phyloP scores from a whole-genome alignment of 1,140 invertebrate species.

The Dendrolimus kikuchii region DNA sequence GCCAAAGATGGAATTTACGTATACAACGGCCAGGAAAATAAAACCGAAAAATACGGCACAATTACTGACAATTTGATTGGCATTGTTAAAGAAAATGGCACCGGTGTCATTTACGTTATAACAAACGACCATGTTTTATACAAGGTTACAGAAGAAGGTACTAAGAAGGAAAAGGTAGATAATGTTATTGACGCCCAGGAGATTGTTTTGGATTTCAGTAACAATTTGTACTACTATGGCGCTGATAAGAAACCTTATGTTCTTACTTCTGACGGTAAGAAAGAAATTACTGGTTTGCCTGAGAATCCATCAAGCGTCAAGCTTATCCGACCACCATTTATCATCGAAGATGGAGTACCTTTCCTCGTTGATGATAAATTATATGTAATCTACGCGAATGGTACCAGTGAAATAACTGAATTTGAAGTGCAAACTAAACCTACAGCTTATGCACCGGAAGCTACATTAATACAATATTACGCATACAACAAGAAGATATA shows the following conservation, averaged over 20 bases:
- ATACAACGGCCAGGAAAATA: conserved; percentile 24
- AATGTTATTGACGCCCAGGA: conserved; percentile 28
- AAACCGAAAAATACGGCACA: conserved; percentile 42
- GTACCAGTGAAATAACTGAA: conserved; percentile 19
- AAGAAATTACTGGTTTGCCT: conserved; percentile 31
- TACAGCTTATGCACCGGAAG: conserved; percentile 37
- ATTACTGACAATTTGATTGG: conserved; percentile 35
- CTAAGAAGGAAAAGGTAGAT: conserved; percentile 33
- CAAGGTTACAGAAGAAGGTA: conserved; percentile 39
- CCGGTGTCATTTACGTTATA: conserved; percentile 38
- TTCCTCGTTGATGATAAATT: conserved; percentile 24
- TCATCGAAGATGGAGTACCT: conserved; percentile 27
- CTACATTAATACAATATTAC: conserved; percentile 36
- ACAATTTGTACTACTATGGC: conserved; percentile 42
- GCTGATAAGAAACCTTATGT: conserved; percentile 32
- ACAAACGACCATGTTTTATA: conserved; percentile 35
- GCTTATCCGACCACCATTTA: conserved; percentile 33
- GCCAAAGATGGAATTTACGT: conserved; percentile 41
- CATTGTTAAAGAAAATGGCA: conserved; percentile 32
- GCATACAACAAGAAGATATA: conserved; percentile 47
- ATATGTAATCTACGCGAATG: conserved; percentile 29
- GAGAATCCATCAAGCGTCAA: conserved; percentile 15
- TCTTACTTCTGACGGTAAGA: conserved; percentile 20
- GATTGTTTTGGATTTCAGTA: conserved; percentile 35
- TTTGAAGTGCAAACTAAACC: conserved; percentile 26